Base-by-base conservation (phyloP, 2,888 invertebrate species). In the Lasioglossum pauxillum region DNA sequence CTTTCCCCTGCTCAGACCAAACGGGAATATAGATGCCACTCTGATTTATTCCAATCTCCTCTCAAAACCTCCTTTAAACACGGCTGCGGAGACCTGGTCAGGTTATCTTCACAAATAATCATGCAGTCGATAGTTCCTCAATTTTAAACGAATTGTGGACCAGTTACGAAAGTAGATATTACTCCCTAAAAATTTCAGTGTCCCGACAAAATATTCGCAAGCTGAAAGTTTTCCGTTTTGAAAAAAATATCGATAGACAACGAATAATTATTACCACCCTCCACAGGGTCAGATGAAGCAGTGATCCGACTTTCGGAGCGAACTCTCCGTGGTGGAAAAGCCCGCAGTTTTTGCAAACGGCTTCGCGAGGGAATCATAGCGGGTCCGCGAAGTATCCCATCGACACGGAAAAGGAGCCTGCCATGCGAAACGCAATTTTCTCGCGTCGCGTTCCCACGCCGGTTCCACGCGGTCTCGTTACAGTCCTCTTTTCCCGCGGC, bases 341-440 rank as follows among this genome's bases (percentile, higher is more conserved):
- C 38, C 23, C n/a, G 31, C 1, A 31, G 44, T 35, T 57, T 46
- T 16, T 35, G 14, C 41, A 76, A 57, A 44, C 44, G 27, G 41
- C 57, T 23, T 60, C 10, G 27, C 8, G 38, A 5, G n/a, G n/a
- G 49, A 27, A 57, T 71, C n/a, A 1, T 31, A 23, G 1, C 14
- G 44, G 19, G 57, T 16, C 27, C 60, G 31, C 35, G 53, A 31
- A 38, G 46, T n/a, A 72, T 73, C 49, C 27, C 49, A 10, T 10
- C n/a, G 27, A 23, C 27, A 31, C 35, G n/a, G 73, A 71, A 75
- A 82, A 80, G 81, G 69, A 74, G 35, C 49, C 64, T 79, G 35
- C 73, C 74, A 41, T 82, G 72, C 84, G 46, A 87, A 86, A 87
- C 84, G 84, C 83, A 88, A 88, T 88, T 83, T 85, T 85, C 85